Evolutionary conservation across 2,113 vertebrate genomes (phyloP).

Genomic region (Neolamprologus ventralis): DNA sequence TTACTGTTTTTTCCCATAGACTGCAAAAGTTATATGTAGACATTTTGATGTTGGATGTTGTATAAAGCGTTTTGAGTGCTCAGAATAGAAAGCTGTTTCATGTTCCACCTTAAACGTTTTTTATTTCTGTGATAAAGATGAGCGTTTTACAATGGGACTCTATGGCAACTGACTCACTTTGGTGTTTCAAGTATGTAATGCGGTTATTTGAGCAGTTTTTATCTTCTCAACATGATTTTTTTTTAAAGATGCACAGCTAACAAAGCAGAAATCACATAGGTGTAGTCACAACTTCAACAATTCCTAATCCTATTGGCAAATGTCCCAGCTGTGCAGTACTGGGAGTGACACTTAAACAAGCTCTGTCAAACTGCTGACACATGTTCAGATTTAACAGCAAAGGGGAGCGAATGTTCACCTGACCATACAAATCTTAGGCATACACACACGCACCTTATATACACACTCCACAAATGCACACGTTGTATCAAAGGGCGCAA

Average conservation of each 20-base stretch:
- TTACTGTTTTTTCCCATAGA: background rate
- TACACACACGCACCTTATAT: background rate
- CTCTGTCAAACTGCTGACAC: constrained; percentile 54
- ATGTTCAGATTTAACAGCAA: constrained; percentile 44
- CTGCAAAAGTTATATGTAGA: background rate
- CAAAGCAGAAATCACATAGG: background rate
- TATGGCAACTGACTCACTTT: background rate
- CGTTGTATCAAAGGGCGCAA: constrained; percentile 28
- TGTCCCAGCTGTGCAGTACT: constrained; percentile 2
- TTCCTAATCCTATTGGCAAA: constrained; percentile 20
- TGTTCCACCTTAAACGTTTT: background rate
- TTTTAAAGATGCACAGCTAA: background rate
- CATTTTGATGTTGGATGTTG: background rate
- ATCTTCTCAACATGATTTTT: background rate
- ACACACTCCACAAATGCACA: background rate
- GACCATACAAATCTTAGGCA: constrained; percentile 33
- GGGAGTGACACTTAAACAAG: constrained; percentile 9
- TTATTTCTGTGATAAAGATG: background rate
- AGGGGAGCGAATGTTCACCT: constrained; percentile 21
- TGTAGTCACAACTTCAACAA: background rate
- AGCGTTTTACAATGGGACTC: background rate
- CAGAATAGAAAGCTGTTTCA: background rate
- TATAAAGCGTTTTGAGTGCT: background rate
- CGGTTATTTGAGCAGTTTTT: background rate
- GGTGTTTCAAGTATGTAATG: background rate